Evolutionary conservation across 2,797 vertebrate genomes (phyloP).

Genomic region (Falco biarmicus): DNA sequence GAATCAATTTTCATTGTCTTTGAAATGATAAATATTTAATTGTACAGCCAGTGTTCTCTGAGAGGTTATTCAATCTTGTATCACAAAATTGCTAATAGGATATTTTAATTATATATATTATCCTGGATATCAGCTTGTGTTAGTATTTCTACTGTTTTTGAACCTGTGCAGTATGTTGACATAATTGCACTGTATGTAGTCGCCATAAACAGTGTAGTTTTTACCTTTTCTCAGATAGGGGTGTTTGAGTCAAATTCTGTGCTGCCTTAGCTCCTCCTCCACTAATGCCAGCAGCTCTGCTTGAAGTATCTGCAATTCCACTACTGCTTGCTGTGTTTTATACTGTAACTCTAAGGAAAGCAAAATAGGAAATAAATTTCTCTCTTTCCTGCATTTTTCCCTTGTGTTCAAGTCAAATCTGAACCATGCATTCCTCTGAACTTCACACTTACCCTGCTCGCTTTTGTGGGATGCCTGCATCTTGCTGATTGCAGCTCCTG

Average conservation of each 20-base stretch:
- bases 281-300: background rate
- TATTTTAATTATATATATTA: background rate
- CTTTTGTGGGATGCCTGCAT: background rate
- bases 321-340: background rate
- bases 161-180: background rate
- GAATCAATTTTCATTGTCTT: slow-evolving; percentile 13
- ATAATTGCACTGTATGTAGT: background rate
- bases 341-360: background rate
- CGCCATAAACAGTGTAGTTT: background rate
- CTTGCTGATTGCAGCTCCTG: background rate
- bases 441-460: background rate
- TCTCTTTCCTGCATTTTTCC: background rate
- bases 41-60: background rate
- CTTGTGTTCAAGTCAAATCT: background rate
- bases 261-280: background rate
- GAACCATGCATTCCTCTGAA: background rate
- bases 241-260: background rate
- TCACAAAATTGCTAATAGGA: background rate
- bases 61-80: background rate
- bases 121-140: background rate
- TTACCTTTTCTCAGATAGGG: background rate
- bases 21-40: slow-evolving; percentile 5
- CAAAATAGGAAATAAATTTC: background rate
- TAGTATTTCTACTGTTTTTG: background rate
- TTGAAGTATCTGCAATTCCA: background rate